Base-by-base conservation (phyloP, 1,140 invertebrate species). In the Drosophila pallidifrons region DNA sequence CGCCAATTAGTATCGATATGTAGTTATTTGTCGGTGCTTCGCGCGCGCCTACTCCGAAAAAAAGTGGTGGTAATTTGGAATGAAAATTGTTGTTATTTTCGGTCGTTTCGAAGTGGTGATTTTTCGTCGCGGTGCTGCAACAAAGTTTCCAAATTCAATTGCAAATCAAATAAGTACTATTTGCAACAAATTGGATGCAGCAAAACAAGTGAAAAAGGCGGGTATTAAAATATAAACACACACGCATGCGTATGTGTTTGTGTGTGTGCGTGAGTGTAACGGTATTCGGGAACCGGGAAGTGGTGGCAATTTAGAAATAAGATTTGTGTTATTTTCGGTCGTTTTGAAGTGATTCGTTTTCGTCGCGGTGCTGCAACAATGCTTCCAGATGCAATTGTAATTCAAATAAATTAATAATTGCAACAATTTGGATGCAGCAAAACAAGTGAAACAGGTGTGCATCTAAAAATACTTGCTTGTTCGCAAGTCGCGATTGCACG, bases 1-100 rank as follows among this genome's bases (percentile, higher is more conserved):
- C 30, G 45, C 20, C 13, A 66, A 57, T 66, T 35, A 35, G 11
- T 57, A 66, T 66, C 64, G 64, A 46, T 57, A 35, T 30, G 49
- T 4, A 1, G 16, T 20, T 3, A 43, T 25, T 25, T 25, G 20
- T 25, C 35, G 35, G 20, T 25, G 20, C 20, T 25, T 25, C 10
- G 35, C 35, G 35, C 35, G 35, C 35, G 35, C 7, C 6, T 41
- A 6, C 55, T 11, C 11, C 11, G 20, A 28, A 51, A 25, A 20
- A 25, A 35, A 54, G n/a, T 35, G n/a, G 41, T 25, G 58, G 25
- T 15, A 16, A 16, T 60, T 32, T 32, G 13, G 7, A 43, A 6
- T 46, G n/a, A 32, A 28, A 30, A 43, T 43, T 13, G 2, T 3
- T 13, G 11, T 13, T n/a, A 43, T 43, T 43, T 13, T 11, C 11